Evolutionary conservation across 2,888 invertebrate genomes (phyloP).

Genomic region (Polylopha cassiicola): DNA sequence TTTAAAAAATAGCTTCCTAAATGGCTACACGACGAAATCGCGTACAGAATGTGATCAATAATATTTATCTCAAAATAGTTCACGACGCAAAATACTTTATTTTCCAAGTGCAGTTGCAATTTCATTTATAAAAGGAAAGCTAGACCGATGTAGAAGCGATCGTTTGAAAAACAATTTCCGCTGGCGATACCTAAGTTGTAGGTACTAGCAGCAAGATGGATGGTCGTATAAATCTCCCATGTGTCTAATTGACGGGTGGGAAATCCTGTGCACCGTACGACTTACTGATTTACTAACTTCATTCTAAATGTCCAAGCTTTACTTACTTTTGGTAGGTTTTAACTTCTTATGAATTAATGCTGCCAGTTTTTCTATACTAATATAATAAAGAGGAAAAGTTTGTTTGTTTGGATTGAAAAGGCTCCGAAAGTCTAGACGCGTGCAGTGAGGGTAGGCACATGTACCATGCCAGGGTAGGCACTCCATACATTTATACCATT

Average conservation of each 20-base stretch:
- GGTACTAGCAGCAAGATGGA: slow-evolving; percentile 56
- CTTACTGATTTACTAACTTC: slow-evolving; percentile 53
- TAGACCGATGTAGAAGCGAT: slow-evolving; percentile 33
- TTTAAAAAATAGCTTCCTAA: no score
- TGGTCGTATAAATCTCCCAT: slow-evolving; percentile 68
- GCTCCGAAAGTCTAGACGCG: no score
- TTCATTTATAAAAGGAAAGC: slow-evolving; percentile 11
- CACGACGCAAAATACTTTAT: slow-evolving; percentile 39
- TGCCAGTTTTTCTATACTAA: no score
- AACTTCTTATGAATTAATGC: background rate
- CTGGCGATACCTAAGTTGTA: slow-evolving; percentile 28
- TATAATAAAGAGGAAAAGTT: no score
- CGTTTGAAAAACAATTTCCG: slow-evolving; percentile 63
- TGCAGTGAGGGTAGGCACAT: no score
- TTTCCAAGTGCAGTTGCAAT: slow-evolving; percentile 29
- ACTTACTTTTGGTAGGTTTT: slow-evolving; percentile 13
- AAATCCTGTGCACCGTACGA: slow-evolving; percentile 37
- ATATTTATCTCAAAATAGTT: no score
- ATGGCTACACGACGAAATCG: no score
- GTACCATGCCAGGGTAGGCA: no score
- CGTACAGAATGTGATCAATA: no score
- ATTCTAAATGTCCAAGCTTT: slow-evolving; percentile 31
- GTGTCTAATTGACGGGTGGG: slow-evolving; percentile 70
- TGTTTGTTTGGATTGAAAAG: no score
- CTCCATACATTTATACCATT: no score